Evolutionary conservation across 2,888 invertebrate genomes (phyloP).

Genomic region (Neuroscelio doddi): DNA sequence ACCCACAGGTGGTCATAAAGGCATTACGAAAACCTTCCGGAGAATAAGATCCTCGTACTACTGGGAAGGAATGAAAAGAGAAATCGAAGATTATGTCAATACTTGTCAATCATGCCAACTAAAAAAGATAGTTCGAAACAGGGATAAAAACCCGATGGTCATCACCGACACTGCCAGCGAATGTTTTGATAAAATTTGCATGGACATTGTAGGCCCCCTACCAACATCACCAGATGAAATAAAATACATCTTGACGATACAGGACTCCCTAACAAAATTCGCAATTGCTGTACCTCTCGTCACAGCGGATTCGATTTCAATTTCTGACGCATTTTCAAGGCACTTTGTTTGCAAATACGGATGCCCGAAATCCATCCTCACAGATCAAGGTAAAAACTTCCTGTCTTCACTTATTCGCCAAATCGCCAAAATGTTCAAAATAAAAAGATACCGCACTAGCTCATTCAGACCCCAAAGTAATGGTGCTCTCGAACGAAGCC

Average conservation of each 20-base stretch:
- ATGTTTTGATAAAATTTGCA: slow-evolving; percentile 34
- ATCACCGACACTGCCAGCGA: slow-evolving; percentile 42
- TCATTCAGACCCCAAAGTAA: slow-evolving; percentile 8
- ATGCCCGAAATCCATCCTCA: neutral
- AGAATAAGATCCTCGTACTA: neutral
- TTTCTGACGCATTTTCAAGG: too few relatives aligned
- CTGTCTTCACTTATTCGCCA: neutral
- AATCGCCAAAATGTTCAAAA: slow-evolving; percentile 3
- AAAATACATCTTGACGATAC: slow-evolving; percentile 40
- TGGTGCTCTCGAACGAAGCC: slow-evolving; percentile 1
- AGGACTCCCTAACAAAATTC: slow-evolving; percentile 16
- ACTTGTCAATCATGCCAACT: slow-evolving; percentile 36
- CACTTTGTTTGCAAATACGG: neutral
- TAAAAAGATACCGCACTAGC: slow-evolving; percentile 3
- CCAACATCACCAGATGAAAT: slow-evolving; percentile 34
- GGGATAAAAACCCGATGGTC: slow-evolving; percentile 30
- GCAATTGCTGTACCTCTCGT: slow-evolving; percentile 33
- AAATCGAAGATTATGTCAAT: slow-evolving; percentile 3
- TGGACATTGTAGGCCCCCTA: slow-evolving; percentile 48
- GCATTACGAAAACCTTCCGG: neutral
- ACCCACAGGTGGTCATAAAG: too few relatives aligned
- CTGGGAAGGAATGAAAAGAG: neutral
- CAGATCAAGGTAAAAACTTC: neutral
- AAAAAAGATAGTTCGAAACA: slow-evolving; percentile 38
- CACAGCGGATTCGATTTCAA: slow-evolving; percentile 36